Evolutionary conservation across 1,140 invertebrate species (phyloP).

Genomic region (Hesperophylax magnus): DNA sequence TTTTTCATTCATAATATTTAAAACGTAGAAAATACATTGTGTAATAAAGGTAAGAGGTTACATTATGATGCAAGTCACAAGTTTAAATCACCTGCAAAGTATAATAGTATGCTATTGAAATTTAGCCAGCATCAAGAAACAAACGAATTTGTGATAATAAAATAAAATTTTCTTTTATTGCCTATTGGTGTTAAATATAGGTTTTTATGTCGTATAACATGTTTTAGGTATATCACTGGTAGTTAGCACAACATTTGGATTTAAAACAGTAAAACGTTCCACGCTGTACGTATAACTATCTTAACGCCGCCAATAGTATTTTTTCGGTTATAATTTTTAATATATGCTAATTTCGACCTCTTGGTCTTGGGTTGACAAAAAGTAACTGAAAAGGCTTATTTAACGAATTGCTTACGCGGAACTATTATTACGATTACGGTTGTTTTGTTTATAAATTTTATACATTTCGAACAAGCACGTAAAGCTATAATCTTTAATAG

Average conservation of each 20-base stretch:
- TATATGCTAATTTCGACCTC: conserved; percentile 9
- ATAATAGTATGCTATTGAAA: too few relatives aligned
- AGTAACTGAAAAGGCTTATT: not conserved
- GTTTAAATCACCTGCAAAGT: too few relatives aligned
- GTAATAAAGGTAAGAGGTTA: too few relatives aligned
- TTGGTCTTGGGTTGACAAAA: not conserved
- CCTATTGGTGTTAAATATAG: too few relatives aligned
- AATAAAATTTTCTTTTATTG: too few relatives aligned
- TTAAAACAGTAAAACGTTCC: not conserved
- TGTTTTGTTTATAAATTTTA: conserved; percentile 10
- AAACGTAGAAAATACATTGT: too few relatives aligned
- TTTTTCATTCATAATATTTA: not conserved
- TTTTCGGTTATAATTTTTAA: conserved; percentile 12
- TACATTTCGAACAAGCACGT: not conserved
- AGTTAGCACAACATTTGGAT: too few relatives aligned
- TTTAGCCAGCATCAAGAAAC: too few relatives aligned
- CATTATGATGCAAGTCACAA: too few relatives aligned
- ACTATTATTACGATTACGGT: not conserved
- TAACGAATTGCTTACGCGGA: not conserved
- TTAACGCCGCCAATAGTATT: not conserved
- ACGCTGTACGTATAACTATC: not conserved
- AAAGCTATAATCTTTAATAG: not conserved
- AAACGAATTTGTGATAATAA: too few relatives aligned
- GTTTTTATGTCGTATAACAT: too few relatives aligned
- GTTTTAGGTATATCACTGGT: too few relatives aligned